Base-by-base conservation (phyloP, 2,797 vertebrate species). In the Cygnus olor region DNA sequence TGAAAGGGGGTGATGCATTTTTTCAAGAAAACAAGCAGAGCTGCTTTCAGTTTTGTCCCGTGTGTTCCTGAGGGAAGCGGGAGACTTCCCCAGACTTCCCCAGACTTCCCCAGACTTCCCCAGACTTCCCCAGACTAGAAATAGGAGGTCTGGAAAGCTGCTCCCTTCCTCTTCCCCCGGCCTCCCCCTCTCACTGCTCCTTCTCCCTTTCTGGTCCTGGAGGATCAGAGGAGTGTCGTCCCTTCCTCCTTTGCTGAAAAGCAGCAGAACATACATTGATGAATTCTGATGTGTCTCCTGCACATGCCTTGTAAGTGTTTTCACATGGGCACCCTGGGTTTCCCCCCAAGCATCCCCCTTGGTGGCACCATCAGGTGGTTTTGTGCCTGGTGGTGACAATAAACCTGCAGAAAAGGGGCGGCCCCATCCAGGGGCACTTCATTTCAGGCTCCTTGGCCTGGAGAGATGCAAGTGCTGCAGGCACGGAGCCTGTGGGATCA, bases 11-110 rank as follows among this genome's bases (percentile, higher is more conserved):
- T 42, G 58, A 66, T 60, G 56, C 12, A 3, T 88, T 88, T 77
- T 10, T 38, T 16, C 18, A n/a, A 53, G 47, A n/a, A 44, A 64
- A 5, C 0, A 18, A 51, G n/a, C 45, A 0, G 0, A 4, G 40
- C 4, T 47, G 16, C 73, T 78, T 70, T 38, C 51, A 15, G 11
- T 69, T 63, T 40, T 5, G 0, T 38, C 57, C 72, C 34, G 1
- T 0, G 0, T 24, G 14, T 36, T 84, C 63, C 60, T 25, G 19
- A 53, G 40, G 42, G 54, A 87, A 80, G 53, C 4, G 44, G 11
- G 69, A 85, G 78, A 70, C 57, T 51, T 72, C 61, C 54, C 45
- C 11, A 85, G 78, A 70, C 57, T 51, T 72, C 61, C 54, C 45
- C 11, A 66, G 61, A 57, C 12, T 91, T 71, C 61, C 54, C 45